phyloP scores from a whole-genome alignment of 2,113 vertebrate species.

The Tetraodon nigroviridis region DNA sequence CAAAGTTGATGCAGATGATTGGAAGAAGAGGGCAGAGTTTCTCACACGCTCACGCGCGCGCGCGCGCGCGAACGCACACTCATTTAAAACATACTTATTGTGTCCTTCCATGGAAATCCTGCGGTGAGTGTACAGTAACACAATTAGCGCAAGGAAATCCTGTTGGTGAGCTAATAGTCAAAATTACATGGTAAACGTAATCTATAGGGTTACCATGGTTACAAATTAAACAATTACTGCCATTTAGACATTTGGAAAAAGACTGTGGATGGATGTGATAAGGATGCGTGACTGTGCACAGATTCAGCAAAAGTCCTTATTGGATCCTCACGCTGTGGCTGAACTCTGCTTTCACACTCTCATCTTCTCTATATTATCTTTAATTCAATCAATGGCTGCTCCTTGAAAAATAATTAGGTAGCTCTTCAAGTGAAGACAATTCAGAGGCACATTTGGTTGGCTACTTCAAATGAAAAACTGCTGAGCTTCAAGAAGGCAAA shows the following conservation, averaged over 20 bases:
- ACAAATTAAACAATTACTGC: too few relatives aligned
- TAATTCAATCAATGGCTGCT: conserved; percentile 55
- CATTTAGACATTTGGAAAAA: too few relatives aligned
- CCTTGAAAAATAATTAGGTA: conserved; percentile 52
- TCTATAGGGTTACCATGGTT: too few relatives aligned
- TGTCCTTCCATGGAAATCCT: too few relatives aligned
- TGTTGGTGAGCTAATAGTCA: too few relatives aligned
- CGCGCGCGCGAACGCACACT: not conserved
- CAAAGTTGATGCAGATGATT: conserved; percentile 7
- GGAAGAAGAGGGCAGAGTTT: not conserved
- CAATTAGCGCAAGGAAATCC: too few relatives aligned
- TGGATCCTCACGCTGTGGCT: conserved; percentile 37
- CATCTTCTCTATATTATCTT: conserved; percentile 38
- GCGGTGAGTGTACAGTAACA: too few relatives aligned
- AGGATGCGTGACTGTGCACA: not conserved
- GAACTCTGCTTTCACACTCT: conserved; percentile 11
- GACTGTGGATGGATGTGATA: not conserved
- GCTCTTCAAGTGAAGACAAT: conserved; percentile 33
- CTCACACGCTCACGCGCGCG: not conserved
- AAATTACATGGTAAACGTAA: too few relatives aligned
- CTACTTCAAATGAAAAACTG: conserved; percentile 19
- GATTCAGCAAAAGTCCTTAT: conserved; percentile 1
- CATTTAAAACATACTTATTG: not conserved
- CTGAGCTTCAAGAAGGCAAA: conserved; percentile 7
- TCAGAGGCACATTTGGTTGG: conserved; percentile 11